Percentiles rank a stretch among this genome's conserved stretches.
Evolutionary conservation across 2,113 vertebrate genomes (phyloP).

Genomic region (Megaceryle torquata): DNA sequence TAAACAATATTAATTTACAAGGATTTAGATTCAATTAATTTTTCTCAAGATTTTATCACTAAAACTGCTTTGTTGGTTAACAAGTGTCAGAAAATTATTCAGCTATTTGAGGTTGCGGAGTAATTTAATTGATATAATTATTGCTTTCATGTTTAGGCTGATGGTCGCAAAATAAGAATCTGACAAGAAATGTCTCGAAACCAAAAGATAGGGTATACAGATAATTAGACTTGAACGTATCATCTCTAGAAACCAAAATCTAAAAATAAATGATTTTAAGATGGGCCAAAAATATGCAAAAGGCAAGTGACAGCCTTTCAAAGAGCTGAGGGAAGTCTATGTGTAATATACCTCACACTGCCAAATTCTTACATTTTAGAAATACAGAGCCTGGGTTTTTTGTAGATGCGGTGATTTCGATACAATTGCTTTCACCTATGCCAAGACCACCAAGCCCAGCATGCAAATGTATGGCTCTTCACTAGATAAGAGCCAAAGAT

Average conservation of each 20-base stretch:
- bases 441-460: background rate
- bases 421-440: background rate
- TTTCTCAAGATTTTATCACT: conserved; percentile 50
- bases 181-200: conserved; percentile 8
- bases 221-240: background rate
- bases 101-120: conserved; percentile 51
- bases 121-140: conserved; percentile 69
- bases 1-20: conserved; percentile 63
- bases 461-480: background rate
- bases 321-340: background rate
- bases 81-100: conserved; percentile 51
- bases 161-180: conserved; percentile 36
- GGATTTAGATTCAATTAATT: conserved; percentile 64
- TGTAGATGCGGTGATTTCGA: background rate
- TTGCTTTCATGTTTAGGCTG: conserved; percentile 49
- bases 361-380: background rate
- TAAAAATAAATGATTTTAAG: background rate
- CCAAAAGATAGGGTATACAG: background rate
- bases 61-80: conserved; percentile 19
- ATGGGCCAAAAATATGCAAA: background rate
- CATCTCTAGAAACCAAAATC: background rate
- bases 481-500: background rate
- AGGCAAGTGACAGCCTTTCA: background rate
- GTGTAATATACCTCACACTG: background rate
- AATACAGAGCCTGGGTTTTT: background rate